Evolutionary conservation across 2,888 invertebrate species (phyloP).

Genomic region (Drosophila mimetica): DNA sequence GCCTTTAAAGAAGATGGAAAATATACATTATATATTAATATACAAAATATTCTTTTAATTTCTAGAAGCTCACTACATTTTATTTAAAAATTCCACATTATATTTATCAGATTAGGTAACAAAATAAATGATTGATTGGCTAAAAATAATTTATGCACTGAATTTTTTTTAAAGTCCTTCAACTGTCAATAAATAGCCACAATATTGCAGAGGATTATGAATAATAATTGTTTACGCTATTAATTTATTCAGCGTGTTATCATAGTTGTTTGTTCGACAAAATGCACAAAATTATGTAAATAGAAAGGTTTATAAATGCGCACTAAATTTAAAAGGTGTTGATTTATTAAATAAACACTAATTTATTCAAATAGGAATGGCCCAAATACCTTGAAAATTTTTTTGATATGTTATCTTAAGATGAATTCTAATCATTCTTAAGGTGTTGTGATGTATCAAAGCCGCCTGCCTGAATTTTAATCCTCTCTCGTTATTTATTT

Average conservation of each 20-base stretch:
- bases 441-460: neutral
- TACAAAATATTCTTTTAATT: too few relatives aligned
- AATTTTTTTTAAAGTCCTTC: neutral
- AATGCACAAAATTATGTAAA: neutral
- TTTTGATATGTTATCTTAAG: neutral
- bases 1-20: constrained; percentile 86
- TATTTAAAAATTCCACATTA: neutral
- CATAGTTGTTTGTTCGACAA: neutral
- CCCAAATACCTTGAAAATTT: too few relatives aligned
- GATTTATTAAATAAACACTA: too few relatives aligned
- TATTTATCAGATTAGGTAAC: neutral
- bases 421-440: neutral
- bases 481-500: constrained; percentile 8
- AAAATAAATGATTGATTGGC: neutral
- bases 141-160: neutral
- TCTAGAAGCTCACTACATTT: too few relatives aligned
- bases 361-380: too few relatives aligned
- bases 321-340: neutral
- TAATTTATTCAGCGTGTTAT: constrained; percentile 4
- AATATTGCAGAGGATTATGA: neutral
- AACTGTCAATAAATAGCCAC: neutral
- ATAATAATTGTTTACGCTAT: neutral
- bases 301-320: neutral
- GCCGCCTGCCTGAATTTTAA: constrained; percentile 1
- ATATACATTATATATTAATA: neutral